Evolutionary conservation across 2,797 vertebrate species (phyloP).

Genomic region (Catharus ustulatus): DNA sequence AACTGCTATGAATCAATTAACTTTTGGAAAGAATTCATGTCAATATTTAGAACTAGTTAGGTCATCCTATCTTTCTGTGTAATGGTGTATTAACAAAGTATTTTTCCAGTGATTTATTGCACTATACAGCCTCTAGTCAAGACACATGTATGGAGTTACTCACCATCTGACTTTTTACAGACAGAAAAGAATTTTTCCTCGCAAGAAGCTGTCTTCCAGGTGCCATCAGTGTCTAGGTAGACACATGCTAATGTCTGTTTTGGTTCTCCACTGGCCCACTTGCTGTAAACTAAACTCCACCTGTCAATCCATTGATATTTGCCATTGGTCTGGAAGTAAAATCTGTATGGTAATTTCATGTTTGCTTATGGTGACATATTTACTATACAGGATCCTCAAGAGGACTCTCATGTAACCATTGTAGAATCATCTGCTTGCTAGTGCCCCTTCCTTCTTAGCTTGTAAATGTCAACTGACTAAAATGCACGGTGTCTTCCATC

Average conservation of each 20-base stretch:
- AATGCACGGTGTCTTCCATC: not conserved
- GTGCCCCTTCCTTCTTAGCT: not conserved
- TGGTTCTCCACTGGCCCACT: conserved; percentile 87
- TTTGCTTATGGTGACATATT: not conserved
- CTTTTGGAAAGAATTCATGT: not conserved
- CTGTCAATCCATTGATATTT: conserved; percentile 88
- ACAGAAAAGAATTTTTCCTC: conserved; percentile 79
- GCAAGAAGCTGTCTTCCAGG: conserved; percentile 88
- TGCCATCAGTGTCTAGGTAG: conserved; percentile 83
- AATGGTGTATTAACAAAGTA: not conserved
- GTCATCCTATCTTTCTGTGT: not conserved
- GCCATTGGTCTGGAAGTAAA: conserved; percentile 80
- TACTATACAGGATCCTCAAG: not conserved
- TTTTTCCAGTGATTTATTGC: not conserved
- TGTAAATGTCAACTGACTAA: not conserved
- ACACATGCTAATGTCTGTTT: conserved; percentile 85
- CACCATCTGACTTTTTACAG: conserved; percentile 89
- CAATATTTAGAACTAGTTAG: not conserved
- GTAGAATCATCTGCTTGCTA: not conserved
- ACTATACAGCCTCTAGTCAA: not conserved
- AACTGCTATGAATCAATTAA: not conserved
- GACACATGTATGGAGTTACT: not conserved
- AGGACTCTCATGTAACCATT: not conserved
- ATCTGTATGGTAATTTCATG: not conserved
- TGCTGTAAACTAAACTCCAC: conserved; percentile 85